Base-by-base conservation (phyloP, 1,140 invertebrate species). In the Copidosoma floridanum region DNA sequence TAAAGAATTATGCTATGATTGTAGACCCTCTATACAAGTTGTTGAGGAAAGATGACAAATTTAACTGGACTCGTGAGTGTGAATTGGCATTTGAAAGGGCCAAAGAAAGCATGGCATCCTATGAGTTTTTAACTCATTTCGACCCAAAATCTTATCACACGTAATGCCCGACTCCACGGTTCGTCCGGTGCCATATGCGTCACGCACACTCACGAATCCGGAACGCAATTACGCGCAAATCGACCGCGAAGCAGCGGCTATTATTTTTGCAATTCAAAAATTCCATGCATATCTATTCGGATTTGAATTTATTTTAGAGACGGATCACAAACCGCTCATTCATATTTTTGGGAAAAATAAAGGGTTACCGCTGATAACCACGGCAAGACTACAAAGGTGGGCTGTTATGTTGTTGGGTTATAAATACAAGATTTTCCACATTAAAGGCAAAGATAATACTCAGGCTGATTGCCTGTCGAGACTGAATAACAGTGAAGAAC, bases 321-420 rank as follows among this genome's bases (percentile, higher is more conserved):
- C 76, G 1, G 83, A 83, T 64, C 82, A 83, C 52, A 75, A 80
- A 58, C 81, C 80, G 2, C 4, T 64, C 83, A 21, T 23, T 72
- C 51, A 43, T 18, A 51, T 73, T 23, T 68, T 71, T 53, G 66
- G 64, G 6, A 53, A 64, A 18, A 65, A 57, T n/a, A 63, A 57
- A 41, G 66, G 66, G 20, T 52, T 66, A 37, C 63, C 63, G 37
- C 60, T 50, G 18, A 64, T 69, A 64, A 32, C 54, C 2, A 46
- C 60, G 4, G 20, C 29, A 18, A 4, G 43, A 8, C 32, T 61
- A 10, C 60, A 53, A 51, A 56, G 37, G 43, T 55, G 44, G 51
- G 20, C 14, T 1, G 51, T 61, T 6, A 38, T 61, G 8, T 18
- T 55, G 11, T 16, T 38, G 8, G 51, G 43, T 1, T 61, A 61